These are phyloP conservation scores for Schizothorax lantsangensis DNA, from an alignment of 2,797 vertebrate genomes.

Conservation along the genomic window DNA sequence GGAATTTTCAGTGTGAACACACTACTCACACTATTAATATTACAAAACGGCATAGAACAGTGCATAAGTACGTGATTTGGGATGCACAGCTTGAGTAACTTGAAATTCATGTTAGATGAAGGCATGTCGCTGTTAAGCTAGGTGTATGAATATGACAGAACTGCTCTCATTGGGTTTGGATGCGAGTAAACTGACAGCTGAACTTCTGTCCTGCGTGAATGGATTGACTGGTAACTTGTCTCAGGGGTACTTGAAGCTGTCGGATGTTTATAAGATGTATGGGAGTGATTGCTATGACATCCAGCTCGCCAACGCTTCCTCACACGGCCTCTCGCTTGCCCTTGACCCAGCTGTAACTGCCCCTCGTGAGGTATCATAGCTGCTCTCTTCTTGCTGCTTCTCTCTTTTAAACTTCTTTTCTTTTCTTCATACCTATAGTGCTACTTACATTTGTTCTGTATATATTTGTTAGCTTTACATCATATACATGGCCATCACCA, in stretches of 20 bases:
- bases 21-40: neutral
- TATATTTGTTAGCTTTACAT: constrained; percentile 5
- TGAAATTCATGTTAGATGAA: neutral
- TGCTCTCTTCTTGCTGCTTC: constrained; percentile 20
- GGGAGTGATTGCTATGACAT: constrained; percentile 67
- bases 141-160: constrained; percentile 17
- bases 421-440: constrained; percentile 8
- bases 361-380: constrained; percentile 78
- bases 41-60: neutral
- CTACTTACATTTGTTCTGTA: constrained; percentile 17
- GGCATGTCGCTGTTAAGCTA: neutral
- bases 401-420: neutral
- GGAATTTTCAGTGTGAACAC: neutral
- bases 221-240: constrained; percentile 43
- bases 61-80: neutral
- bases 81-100: neutral
- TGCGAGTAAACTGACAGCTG: constrained; percentile 47
- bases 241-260: constrained; percentile 84
- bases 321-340: constrained; percentile 68
- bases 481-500: neutral
- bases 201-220: constrained; percentile 64
- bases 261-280: constrained; percentile 84
- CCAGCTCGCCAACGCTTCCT: constrained; percentile 68
- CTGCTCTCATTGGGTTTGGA: neutral
- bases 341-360: constrained; percentile 74